A percentile compares a stretch with the other conserved stretches of the same genome.
phyloP scores from a whole-genome alignment of 2,113 vertebrate species.

The Oncorhynchus tshawytscha region DNA sequence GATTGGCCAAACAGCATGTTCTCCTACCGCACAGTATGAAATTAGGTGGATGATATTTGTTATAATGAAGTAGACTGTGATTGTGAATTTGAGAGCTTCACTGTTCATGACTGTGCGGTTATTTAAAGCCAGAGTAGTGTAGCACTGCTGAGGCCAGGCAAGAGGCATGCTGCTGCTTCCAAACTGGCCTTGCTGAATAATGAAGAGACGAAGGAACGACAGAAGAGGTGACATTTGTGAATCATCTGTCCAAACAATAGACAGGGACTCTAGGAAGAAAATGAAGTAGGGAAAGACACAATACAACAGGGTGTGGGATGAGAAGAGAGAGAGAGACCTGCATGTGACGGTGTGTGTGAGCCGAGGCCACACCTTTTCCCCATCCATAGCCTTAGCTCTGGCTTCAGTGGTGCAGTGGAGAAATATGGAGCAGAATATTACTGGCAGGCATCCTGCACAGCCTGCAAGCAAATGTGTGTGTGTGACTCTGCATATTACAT shows the following conservation, averaged over 20 bases:
- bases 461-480: neutral
- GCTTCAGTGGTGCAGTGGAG: slow-evolving; percentile 4
- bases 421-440: slow-evolving; percentile 2
- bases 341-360: neutral
- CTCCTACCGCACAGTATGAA: no score
- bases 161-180: neutral
- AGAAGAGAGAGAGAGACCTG: neutral
- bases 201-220: neutral
- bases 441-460: slow-evolving; percentile 8
- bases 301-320: neutral
- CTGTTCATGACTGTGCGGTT: neutral
- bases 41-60: neutral
- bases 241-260: neutral
- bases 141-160: neutral
- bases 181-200: neutral
- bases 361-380: neutral
- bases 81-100: neutral
- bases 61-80: neutral
- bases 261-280: neutral
- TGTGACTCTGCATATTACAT: slow-evolving; percentile 18
- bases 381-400: neutral
- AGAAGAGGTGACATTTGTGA: neutral
- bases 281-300: neutral
- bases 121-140: neutral
- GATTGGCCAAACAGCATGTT: no score